Evolutionary conservation across 2,888 invertebrate genomes (phyloP), one percentile per base, ranked within the genome.

Genomic region (Apamea anceps): DNA sequence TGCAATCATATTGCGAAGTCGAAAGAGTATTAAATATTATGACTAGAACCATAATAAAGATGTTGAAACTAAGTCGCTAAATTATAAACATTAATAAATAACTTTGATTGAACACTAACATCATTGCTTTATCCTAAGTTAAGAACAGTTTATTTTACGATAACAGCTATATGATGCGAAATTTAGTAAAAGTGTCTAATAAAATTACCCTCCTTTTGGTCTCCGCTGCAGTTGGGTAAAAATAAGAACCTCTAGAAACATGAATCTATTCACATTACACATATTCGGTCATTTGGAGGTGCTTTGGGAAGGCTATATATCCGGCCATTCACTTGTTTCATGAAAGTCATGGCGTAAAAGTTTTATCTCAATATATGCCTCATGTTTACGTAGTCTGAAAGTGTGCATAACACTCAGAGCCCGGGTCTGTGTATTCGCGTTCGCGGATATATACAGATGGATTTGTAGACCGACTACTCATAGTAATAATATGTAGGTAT

Each of bases 31-130:
- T 32, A 68, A 66, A 80, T 83, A 70, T 82, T 63, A 71, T 89
- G 88, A 88, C 88, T 88, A 88, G 88, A 88, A 81, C 78, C 82
- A 79, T 83, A 83, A 68, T 72, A 77, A 78, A 62, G 65, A 79
- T 72, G 80, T 82, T 84, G 70, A 77, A 83, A 81, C 76, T 85
- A 81, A 51, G 28, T 2, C n/a, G 37, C 77, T 79, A 72, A 80
- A 77, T 45, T 57, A 86, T 77, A 75, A 80, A 57, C 0, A 77
- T 63, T 60, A 54, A 54, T 45, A 62, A 71, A 79, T 78, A 85
- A 77, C 62, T 80, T 76, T 75, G 28, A 85, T 71, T 85, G 79
- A 87, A 83, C 84, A 85, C 89, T 85, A 88, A 81, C 57, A 82
- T 85, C 82, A 79, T 87, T 81, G 79, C 70, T 79, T 82, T 68